These are phyloP conservation scores for Equus przewalskii DNA, from an alignment of 2,113 vertebrate species.

Conservation along the genomic window DNA sequence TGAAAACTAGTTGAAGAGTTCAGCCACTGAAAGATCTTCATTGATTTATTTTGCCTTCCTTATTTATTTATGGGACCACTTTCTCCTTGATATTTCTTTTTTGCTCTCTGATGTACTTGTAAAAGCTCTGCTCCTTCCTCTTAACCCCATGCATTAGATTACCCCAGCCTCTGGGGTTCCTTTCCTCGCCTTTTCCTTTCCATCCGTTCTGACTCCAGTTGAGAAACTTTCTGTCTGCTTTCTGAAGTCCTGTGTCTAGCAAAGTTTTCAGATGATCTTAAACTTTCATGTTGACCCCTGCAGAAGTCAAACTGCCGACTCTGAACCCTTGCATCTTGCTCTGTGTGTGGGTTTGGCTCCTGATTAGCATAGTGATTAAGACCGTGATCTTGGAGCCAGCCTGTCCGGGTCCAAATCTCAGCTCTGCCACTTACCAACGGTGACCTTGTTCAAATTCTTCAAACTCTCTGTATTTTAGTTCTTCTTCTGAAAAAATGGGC, in stretches of 20 bases:
- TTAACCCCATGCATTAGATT: slow-evolving; percentile 45
- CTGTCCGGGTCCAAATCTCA: neutral
- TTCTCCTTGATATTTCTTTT: slow-evolving; percentile 73
- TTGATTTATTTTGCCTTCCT: slow-evolving; percentile 75
- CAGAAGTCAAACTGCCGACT: neutral
- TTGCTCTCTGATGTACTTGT: slow-evolving; percentile 56
- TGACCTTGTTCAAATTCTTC: neutral
- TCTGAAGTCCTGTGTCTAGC: neutral
- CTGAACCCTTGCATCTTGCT: neutral
- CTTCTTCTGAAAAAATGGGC: neutral
- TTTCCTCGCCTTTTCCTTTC: neutral
- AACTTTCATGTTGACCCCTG: neutral
- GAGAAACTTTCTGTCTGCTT: neutral
- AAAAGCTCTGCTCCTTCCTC: slow-evolving; percentile 65
- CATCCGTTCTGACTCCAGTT: neutral
- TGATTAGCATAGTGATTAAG: neutral
- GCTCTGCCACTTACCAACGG: neutral
- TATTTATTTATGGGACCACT: slow-evolving; percentile 80
- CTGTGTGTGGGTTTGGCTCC: neutral
- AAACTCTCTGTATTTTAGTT: neutral
- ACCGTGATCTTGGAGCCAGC: neutral
- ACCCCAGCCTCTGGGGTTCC: neutral
- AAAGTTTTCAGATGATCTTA: neutral
- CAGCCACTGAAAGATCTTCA: slow-evolving; percentile 72
- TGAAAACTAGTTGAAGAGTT: slow-evolving; percentile 57